phyloP scores from a whole-genome alignment of 2,113 vertebrate genomes.

The Ailuropoda melanoleuca region DNA sequence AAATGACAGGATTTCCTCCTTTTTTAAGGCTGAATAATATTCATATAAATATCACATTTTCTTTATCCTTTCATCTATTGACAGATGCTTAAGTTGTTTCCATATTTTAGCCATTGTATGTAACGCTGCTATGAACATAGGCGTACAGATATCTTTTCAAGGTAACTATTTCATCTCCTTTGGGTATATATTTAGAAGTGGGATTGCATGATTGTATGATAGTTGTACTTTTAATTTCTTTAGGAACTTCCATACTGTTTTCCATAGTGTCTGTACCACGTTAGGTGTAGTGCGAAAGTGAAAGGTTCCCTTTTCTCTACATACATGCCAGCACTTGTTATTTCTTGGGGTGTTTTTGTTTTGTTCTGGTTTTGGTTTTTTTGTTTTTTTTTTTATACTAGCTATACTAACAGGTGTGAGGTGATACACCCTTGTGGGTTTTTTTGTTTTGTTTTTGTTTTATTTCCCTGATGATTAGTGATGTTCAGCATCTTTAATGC shows the following conservation, averaged over 20 bases:
- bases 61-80: not conserved
- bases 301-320: not conserved
- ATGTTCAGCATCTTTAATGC: not conserved
- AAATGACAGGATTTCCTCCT: not conserved
- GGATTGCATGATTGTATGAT: not conserved
- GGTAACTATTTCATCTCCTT: not conserved
- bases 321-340: not conserved
- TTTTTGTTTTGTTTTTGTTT: not conserved
- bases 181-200: not conserved
- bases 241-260: not conserved
- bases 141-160: not conserved
- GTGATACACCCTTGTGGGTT: not conserved
- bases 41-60: not conserved
- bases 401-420: too few species aligned
- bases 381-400: not conserved
- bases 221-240: not conserved
- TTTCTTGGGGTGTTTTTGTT: too few species aligned
- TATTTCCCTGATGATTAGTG: not conserved
- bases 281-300: not conserved
- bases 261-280: not conserved
- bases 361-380: too few species aligned
- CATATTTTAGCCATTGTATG: not conserved
- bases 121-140: not conserved
- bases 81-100: not conserved
- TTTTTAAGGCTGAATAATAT: not conserved